Evolutionary conservation across 2,888 invertebrate species (phyloP), one percentile per base, ranked within the genome.

Genomic region (Tinea trinotella): DNA sequence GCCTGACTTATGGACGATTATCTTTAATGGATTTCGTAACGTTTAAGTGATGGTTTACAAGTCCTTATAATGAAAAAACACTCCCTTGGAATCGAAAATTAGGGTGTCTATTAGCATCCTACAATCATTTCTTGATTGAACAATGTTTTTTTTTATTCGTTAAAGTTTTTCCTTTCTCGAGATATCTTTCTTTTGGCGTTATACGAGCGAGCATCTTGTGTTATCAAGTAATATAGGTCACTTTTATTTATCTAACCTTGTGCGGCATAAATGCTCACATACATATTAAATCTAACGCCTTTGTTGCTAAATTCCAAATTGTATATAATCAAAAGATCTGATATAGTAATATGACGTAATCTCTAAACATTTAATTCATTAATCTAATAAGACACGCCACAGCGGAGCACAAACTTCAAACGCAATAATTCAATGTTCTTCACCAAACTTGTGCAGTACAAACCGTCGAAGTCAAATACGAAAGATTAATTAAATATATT

Each of bases 401-500:
- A 30, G n/a, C n/a, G n/a, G n/a, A 2, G 7, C 30, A 30, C 30
- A 7, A 30, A 30, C 4, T 30, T 30, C 30, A 1, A 30, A 30
- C 2, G 30, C 30, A 30, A 30, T 30, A 30, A 30, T 30, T 30
- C 30, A 30, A 30, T 30, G 30, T 30, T 30, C 30, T 30, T 30
- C 30, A 30, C 7, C 30, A 30, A 40, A 40, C 40, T 40, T 13
- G 12, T 18, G 48, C 48, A 22, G 30, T 10, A 30, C 24, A 52
- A 18, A 22, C 67, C 64, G 65, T 66, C 59, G 59, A 79, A 83
- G 79, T 83, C 74, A 81, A 81, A 80, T 71, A 75, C 64, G 66
- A 68, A 75, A 76, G 74, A 83, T 81, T 82, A 82, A 83, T 84
- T 81, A 77, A 81, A 80, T 82, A 73, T 76, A 76, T 79, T 82